phyloP scores from a whole-genome alignment of 2,888 invertebrate species.

The Baccha elongata region DNA sequence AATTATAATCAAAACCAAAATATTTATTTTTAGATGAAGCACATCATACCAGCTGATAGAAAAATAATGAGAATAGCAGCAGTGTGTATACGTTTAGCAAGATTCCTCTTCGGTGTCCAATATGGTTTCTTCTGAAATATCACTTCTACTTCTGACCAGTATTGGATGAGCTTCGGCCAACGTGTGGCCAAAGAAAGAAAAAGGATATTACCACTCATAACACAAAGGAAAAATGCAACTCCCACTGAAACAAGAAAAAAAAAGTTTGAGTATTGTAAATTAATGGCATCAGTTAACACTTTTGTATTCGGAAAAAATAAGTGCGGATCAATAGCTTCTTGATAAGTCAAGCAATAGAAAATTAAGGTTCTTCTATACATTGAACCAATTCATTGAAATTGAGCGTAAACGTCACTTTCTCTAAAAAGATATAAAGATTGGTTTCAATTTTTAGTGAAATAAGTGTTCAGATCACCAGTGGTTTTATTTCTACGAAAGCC shows the following conservation, averaged over 20 bases:
- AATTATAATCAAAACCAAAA: background rate
- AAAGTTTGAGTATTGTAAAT: too few relatives aligned
- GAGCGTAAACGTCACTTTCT: too few relatives aligned
- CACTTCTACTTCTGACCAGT: constrained; percentile 79
- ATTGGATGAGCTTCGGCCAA: constrained; percentile 79
- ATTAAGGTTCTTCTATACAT: too few relatives aligned
- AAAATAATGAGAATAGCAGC: constrained; percentile 77
- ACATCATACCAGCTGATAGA: constrained; percentile 76
- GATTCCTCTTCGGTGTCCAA: constrained; percentile 75
- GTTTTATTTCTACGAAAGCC: too few relatives aligned
- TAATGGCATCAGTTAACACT: too few relatives aligned
- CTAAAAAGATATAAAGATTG: too few relatives aligned
- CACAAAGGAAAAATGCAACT: constrained; percentile 78
- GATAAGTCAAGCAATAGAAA: too few relatives aligned
- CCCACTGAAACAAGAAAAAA: constrained; percentile 76
- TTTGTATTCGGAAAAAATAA: too few relatives aligned
- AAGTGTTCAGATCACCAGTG: too few relatives aligned
- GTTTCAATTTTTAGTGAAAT: too few relatives aligned
- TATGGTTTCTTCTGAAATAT: constrained; percentile 79
- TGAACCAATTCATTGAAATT: too few relatives aligned
- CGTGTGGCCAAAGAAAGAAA: constrained; percentile 78
- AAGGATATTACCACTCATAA: constrained; percentile 76
- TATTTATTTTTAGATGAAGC: background rate
- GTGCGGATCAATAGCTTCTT: too few relatives aligned
- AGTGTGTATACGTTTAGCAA: constrained; percentile 76